phyloP scores from a whole-genome alignment of 1,140 invertebrate genomes.

The Lethrus apterus region DNA sequence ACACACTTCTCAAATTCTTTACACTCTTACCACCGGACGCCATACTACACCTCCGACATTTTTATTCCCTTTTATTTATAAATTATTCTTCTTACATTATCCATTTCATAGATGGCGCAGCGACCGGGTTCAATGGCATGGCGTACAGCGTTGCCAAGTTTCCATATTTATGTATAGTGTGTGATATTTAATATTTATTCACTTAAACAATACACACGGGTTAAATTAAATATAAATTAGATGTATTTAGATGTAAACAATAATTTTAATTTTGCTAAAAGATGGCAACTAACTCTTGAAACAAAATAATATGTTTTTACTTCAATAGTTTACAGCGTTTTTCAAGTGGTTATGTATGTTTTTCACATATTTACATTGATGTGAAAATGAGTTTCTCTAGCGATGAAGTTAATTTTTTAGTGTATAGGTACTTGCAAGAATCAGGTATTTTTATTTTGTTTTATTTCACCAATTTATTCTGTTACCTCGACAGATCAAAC shows the following conservation, averaged over 20 bases:
- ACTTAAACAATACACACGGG: too few relatives aligned
- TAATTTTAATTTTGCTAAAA: too few relatives aligned
- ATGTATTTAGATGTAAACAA: too few relatives aligned
- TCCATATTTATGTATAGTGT: too few relatives aligned
- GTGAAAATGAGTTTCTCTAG: constrained; percentile 92
- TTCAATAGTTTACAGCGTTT: too few relatives aligned
- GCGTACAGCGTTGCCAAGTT: constrained; percentile 8
- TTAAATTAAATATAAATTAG: too few relatives aligned
- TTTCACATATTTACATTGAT: neutral
- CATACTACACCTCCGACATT: constrained; percentile 31
- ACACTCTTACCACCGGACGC: constrained; percentile 27
- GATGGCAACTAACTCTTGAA: too few relatives aligned
- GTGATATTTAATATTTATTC: too few relatives aligned
- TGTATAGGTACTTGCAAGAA: constrained; percentile 97
- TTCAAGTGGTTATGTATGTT: too few relatives aligned
- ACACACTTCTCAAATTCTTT: constrained; percentile 31
- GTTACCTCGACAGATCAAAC: too few relatives aligned
- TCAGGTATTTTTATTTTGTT: constrained; percentile 63
- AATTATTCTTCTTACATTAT: constrained; percentile 9
- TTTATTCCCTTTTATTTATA: constrained; percentile 25
- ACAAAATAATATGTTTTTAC: too few relatives aligned
- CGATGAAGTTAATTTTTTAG: constrained; percentile 98
- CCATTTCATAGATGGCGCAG: constrained; percentile 8
- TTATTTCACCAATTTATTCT: too few relatives aligned
- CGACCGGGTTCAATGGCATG: constrained; percentile 10